These are phyloP conservation scores for Agriopis leucophaearia DNA, from an alignment of 2,888 invertebrate genomes.

Conservation along the genomic window DNA sequence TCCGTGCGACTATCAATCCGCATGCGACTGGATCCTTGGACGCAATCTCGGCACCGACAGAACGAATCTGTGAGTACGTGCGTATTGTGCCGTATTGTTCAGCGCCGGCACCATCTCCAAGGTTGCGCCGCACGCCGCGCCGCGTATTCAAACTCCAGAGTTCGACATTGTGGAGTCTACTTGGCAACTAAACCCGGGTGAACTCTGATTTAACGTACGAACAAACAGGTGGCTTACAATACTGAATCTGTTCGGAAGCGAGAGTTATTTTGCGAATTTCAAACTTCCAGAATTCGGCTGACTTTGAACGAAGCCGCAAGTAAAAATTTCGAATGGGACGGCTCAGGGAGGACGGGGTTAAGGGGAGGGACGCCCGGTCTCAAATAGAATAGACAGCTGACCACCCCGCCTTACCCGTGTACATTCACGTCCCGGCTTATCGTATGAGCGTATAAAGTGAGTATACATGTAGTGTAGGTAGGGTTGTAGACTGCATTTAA, in stretches of 20 bases:
- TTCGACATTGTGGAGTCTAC: constrained; percentile 21
- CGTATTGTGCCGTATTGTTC: constrained; percentile 5
- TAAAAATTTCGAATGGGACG: constrained; percentile 37
- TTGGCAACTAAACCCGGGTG: constrained; percentile 17
- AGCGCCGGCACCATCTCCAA: constrained; percentile 10
- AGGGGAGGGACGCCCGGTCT: constrained; percentile 37
- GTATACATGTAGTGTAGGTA: constrained; percentile 28
- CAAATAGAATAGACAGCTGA: constrained; percentile 46
- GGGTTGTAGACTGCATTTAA: constrained; percentile 50
- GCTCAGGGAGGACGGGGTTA: constrained; percentile 28
- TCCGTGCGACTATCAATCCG: constrained; percentile 30
- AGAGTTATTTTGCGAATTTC: constrained; percentile 33
- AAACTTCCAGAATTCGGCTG: constrained; percentile 28
- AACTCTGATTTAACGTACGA: constrained; percentile 28
- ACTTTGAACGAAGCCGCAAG: constrained; percentile 26
- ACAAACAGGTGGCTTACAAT: constrained; percentile 28
- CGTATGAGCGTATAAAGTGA: constrained; percentile 31
- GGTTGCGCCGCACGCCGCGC: constrained; percentile 5
- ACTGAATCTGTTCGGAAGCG: constrained; percentile 20
- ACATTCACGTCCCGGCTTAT: constrained; percentile 41
- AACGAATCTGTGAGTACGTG: constrained; percentile 24
- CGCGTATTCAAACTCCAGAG: constrained; percentile 5
- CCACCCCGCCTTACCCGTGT: constrained; percentile 38
- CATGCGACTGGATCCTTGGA: constrained; percentile 19
- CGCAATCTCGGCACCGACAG: constrained; percentile 13